Evolutionary conservation across 1,140 invertebrate genomes (phyloP).

Genomic region (Melipona quadrifasciata): DNA sequence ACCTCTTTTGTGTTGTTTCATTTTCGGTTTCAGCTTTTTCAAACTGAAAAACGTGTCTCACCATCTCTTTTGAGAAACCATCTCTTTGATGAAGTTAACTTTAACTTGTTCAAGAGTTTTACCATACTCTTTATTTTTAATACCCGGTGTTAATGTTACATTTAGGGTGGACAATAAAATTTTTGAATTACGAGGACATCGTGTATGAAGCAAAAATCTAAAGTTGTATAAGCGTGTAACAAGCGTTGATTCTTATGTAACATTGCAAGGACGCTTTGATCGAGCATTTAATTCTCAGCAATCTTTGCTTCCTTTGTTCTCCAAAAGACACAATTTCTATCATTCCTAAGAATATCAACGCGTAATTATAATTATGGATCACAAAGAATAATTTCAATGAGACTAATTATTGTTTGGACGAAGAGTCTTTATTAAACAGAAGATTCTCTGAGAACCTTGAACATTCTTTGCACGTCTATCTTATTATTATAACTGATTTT

Average conservation of each 20-base stretch:
- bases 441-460: not conserved
- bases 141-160: no score
- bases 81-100: no score
- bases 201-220: not conserved
- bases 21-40: not conserved
- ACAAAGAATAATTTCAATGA: not conserved
- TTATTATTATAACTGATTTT: not conserved
- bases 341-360: not conserved
- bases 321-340: not conserved
- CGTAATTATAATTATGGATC: not conserved
- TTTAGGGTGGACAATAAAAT: no score
- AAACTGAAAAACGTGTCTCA: not conserved
- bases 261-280: not conserved
- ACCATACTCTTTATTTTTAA: no score
- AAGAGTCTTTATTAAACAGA: not conserved
- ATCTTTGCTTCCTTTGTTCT: not conserved
- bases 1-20: not conserved
- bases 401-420: not conserved
- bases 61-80: no score
- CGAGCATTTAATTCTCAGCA: not conserved
- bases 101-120: no score
- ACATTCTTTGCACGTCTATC: not conserved
- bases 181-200: no score
- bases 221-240: not conserved
- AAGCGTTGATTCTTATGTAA: not conserved